Evolutionary conservation across 2,888 invertebrate species (phyloP).

Genomic region (Hartigia nigra): DNA sequence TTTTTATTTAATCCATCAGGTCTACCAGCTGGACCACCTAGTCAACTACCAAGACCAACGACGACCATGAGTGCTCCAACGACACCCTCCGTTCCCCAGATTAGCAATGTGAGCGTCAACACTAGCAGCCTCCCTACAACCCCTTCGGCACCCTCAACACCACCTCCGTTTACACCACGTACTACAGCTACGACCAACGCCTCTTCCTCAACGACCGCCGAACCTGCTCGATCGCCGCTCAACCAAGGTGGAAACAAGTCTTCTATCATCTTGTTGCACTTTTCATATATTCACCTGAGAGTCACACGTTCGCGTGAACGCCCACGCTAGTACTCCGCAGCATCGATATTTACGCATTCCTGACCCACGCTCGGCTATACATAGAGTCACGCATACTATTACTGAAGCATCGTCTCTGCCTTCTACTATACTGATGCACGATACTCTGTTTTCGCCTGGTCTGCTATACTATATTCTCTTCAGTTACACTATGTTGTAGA

Average conservation of each 20-base stretch:
- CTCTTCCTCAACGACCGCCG: constrained; percentile 24
- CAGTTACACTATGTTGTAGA: background rate
- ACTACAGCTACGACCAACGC: constrained; percentile 9
- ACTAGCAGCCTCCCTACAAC: constrained; percentile 54
- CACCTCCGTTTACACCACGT: constrained; percentile 8
- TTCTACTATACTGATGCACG: background rate
- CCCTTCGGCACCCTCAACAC: constrained; percentile 38
- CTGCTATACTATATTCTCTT: background rate
- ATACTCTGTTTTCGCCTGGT: background rate
- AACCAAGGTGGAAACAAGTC: constrained; percentile 41
- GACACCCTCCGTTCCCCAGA: constrained; percentile 52
- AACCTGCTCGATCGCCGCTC: constrained; percentile 44
- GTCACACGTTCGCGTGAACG: constrained; percentile 15
- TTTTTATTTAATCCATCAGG: constrained; percentile 31
- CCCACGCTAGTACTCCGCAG: constrained; percentile 14
- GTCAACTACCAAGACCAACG: constrained; percentile 53
- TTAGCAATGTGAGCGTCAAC: constrained; percentile 38
- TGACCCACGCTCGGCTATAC: constrained; percentile 59
- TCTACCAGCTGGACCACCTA: constrained; percentile 52
- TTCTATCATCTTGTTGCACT: constrained; percentile 14
- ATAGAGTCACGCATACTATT: constrained; percentile 39
- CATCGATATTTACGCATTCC: constrained; percentile 62
- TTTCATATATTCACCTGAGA: constrained; percentile 42
- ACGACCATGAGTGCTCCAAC: constrained; percentile 61
- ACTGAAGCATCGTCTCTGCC: background rate